phyloP scores from a whole-genome alignment of 2,797 vertebrate species.

The Alca torda region DNA sequence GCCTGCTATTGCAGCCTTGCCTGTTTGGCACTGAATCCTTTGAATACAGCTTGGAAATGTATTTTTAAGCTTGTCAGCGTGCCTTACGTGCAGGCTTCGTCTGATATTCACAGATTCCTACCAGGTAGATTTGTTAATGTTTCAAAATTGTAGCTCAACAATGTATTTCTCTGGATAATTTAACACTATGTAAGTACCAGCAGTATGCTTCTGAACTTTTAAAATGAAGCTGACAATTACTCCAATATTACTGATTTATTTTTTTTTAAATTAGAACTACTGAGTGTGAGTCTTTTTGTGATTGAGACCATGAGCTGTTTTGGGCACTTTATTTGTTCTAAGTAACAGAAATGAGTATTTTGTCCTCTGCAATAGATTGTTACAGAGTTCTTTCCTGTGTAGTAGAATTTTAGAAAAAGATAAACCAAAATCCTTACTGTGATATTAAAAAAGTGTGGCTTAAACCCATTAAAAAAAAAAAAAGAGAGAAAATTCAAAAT shows the following conservation, averaged over 20 bases:
- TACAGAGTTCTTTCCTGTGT: background rate
- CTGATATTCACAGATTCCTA: background rate
- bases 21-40: conserved; percentile 60
- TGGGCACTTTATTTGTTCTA: background rate
- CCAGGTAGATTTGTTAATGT: too few relatives aligned
- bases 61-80: background rate
- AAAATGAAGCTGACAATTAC: background rate
- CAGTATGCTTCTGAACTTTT: background rate
- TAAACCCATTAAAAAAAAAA: background rate
- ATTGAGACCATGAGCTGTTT: background rate
- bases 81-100: background rate
- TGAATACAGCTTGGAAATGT: conserved; percentile 50
- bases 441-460: background rate
- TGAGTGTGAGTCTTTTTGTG: background rate
- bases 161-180: fast-evolving
- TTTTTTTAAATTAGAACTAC: background rate
- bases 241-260: background rate
- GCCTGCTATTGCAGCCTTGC: conserved; percentile 21
- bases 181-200: background rate
- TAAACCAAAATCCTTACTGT: background rate
- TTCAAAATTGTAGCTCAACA: background rate
- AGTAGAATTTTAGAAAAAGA: background rate
- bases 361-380: background rate
- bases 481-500: background rate
- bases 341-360: background rate